Evolutionary conservation across 2,888 invertebrate species (phyloP), one percentile per base, ranked within the genome.

Genomic region (Leptura quadrifasciata): DNA sequence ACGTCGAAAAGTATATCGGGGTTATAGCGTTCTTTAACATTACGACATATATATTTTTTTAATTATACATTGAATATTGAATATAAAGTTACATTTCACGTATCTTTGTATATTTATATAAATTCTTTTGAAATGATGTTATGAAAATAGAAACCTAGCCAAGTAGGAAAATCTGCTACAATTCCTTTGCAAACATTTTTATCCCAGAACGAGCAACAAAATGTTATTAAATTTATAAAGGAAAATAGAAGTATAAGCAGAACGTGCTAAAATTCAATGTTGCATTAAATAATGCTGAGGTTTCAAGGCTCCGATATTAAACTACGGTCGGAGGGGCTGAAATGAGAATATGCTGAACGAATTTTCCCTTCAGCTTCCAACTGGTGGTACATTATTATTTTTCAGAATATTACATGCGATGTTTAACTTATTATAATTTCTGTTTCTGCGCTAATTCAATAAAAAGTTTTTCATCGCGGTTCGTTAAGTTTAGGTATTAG

Each of bases 251-350:
- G 60, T 31, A 65, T 24, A 52, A 73, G 73, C 71, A 47, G 18
- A 63, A 64, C 65, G 64, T 67, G 73, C 47, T 52, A 73, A 58
- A 67, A 73, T 67, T 65, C 57, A 67, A 65, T 65, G 73, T 73
- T 67, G 57, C 73, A 67, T 73, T 73, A 73, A 73, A 73, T 73
- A 73, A 73, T 39, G 57, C 60, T 57, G 73, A 65, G 73, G 73
- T 73, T 64, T 73, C 65, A 35, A 64, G 60, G 57, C 20, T 35
- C 15, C 54, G 39, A 63, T 72, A 65, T 69, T 71, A 69, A 55
- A 71, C 58, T 58, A 35, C 35, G 58, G 57, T 6, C 47, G n/a
- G 47, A n/a, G n/a, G 47, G 47, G 47, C 47, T n/a, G 5, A n/a
- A 47, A 47, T n/a, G 47, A 47, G 47, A 69, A 24, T 17, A 58